Evolutionary conservation across 2,888 invertebrate genomes (phyloP), one percentile per base, ranked within the genome.

Genomic region (Synergus itoensis): DNA sequence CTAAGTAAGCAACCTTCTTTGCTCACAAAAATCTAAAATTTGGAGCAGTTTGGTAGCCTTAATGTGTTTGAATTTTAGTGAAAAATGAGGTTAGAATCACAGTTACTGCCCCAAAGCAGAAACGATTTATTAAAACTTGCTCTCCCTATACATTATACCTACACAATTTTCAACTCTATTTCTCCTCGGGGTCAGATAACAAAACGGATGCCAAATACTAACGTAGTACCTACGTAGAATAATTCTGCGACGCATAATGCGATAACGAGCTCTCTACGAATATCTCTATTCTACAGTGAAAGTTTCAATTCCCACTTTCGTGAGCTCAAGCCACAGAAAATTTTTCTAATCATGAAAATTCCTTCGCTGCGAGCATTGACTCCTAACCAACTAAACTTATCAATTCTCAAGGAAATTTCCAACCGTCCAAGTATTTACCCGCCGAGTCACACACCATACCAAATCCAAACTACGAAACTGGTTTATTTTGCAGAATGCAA

Each of bases 141-240:
- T 16, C 5, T n/a, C 16, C 48, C 5, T 1, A 48, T 48, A 48
- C 48, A 16, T 48, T 48, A 16, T 28, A 28, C 28, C 28, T 28
- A 28, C 18, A 65, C 41, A 43, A 65, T 48, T 36, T 9, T 8
- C 14, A 16, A 48, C 53, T 53, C 73, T 73, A 53, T 53, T 53
- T 73, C 53, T 21, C 73, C n/a, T 73, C 48, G 45, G 48, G 73
- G 69, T 69, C 73, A 73, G 73, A 73, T 73, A 73, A 73, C 36
- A 36, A 73, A 73, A 53, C 48, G 73, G 73, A 73, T 73, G 53
- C 73, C 48, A 73, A 73, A 53, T 53, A 53, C 53, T 73, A 73
- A 28, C 36, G 36, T 73, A 73, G 73, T 73, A 73, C 36, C 53
- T 53, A 73, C 73, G 73, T 53, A 73, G 36, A 73, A 36, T 28